phyloP scores from a whole-genome alignment of 1,140 invertebrate genomes.

The Uloborus diversus region DNA sequence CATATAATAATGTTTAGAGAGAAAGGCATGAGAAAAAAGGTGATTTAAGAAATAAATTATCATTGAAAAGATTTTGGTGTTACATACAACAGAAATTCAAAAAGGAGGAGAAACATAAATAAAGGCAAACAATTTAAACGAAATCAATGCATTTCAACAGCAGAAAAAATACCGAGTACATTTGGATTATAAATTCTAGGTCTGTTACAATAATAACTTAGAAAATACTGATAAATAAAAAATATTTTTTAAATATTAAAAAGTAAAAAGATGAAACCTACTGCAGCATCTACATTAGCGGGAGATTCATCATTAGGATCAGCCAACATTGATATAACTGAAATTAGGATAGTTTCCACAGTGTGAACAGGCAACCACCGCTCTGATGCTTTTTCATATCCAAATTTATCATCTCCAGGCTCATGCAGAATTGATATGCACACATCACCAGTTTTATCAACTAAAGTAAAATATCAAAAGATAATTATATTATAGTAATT shows the following conservation, averaged over 20 bases:
- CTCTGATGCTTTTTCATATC: conserved; percentile 98
- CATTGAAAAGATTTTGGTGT: no score
- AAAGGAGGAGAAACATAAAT: no score
- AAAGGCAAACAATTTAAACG: no score
- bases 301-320: conserved; percentile 99
- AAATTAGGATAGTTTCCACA: conserved; percentile 98
- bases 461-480: conserved; percentile 49
- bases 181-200: no score
- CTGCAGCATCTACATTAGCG: conserved; percentile 99
- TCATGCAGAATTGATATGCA: conserved; percentile 99
- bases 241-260: conserved; percentile 11
- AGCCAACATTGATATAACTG: conserved; percentile 99
- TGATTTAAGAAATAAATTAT: no score
- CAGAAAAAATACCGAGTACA: no score
- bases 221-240: background rate
- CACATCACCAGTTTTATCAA: conserved; percentile 98
- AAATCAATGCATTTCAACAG: no score
- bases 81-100: no score
- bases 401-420: conserved; percentile 99
- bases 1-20: no score
- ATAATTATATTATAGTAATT: no score
- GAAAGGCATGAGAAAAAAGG: no score
- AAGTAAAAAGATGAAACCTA: conserved; percentile 70
- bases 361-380: conserved; percentile 99
- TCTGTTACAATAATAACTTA: no score